A percentile compares a stretch with the other conserved stretches of the same genome.
phyloP scores from a whole-genome alignment of 2,113 vertebrate species.

The Cacatua alba region DNA sequence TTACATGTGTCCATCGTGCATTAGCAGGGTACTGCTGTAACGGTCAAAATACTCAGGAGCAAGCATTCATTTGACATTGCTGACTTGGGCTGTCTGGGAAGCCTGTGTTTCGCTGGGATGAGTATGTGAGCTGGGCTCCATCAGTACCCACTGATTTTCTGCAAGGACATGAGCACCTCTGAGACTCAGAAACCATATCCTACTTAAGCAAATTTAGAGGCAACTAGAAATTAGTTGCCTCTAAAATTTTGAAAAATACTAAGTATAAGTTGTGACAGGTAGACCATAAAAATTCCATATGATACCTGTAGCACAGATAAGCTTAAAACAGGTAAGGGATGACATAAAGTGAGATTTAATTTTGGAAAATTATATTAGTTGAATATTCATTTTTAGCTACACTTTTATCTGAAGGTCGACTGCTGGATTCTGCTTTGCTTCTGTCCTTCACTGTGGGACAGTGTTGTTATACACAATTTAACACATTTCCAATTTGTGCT shows the following conservation, averaged over 20 bases:
- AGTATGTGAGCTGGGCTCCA: not conserved
- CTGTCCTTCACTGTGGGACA: not conserved
- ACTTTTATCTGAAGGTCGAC: not conserved
- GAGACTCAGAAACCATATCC: not conserved
- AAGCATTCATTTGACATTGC: not conserved
- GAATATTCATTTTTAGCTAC: not conserved
- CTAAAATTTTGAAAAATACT: not conserved
- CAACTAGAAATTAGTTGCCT: not conserved
- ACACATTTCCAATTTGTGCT: slow-evolving; percentile 36
- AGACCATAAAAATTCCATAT: not conserved
- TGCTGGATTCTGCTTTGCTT: slow-evolving; percentile 3
- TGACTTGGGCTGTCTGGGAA: not conserved
- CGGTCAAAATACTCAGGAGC: not conserved
- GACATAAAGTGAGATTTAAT: not conserved
- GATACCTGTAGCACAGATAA: not conserved
- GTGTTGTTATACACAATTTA: slow-evolving; percentile 54
- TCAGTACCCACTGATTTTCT: not conserved
- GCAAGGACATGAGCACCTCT: not conserved
- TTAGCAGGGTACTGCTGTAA: not conserved
- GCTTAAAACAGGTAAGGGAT: not conserved
- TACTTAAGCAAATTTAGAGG: not conserved
- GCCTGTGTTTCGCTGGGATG: not conserved
- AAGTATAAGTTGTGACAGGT: not conserved
- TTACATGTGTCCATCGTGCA: not conserved
- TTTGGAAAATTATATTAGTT: not conserved